Conservation (phyloP, 2,113 vertebrate genomes). For the Crotophaga sulcirostris region DNA sequence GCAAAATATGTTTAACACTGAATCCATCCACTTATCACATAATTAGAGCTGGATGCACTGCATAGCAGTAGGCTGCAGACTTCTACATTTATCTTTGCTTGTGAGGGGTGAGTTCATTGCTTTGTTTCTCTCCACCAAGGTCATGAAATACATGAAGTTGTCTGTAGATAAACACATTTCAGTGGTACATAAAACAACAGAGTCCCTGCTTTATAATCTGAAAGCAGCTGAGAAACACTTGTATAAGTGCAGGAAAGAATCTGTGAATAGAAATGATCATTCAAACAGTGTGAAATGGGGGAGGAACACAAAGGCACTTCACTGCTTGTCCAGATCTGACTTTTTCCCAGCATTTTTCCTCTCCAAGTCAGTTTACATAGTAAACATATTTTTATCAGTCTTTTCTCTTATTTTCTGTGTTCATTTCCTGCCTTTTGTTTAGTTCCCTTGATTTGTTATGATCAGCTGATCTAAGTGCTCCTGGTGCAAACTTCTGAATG, state of each 20-base stretch:
- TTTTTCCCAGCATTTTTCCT: background rate
- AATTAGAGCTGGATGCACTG: conserved; percentile 16
- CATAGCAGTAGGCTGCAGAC: background rate
- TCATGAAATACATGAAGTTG: conserved; percentile 49
- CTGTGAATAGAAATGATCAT: background rate
- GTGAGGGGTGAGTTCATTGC: background rate
- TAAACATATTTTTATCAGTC: background rate
- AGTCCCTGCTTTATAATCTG: conserved; percentile 5
- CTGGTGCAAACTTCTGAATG: background rate
- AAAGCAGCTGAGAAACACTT: conserved; percentile 15
- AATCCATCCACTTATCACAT: conserved; percentile 33
- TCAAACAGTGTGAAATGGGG: background rate
- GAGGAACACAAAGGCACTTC: background rate
- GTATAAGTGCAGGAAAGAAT: background rate
- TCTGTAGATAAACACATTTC: conserved; percentile 47
- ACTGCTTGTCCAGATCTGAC: background rate
- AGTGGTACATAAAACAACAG: conserved; percentile 8
- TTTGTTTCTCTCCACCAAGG: conserved; percentile 56
- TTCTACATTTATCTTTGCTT: conserved; percentile 27
- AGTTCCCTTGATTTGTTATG: background rate
- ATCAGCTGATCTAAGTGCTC: background rate
- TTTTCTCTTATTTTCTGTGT: background rate
- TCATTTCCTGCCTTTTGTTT: background rate
- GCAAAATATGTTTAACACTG: conserved; percentile 20
- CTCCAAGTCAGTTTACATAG: background rate